These are phyloP conservation scores for Hydrotaea cyrtoneurina DNA, from an alignment of 2,888 invertebrate genomes.

Conservation along the genomic window DNA sequence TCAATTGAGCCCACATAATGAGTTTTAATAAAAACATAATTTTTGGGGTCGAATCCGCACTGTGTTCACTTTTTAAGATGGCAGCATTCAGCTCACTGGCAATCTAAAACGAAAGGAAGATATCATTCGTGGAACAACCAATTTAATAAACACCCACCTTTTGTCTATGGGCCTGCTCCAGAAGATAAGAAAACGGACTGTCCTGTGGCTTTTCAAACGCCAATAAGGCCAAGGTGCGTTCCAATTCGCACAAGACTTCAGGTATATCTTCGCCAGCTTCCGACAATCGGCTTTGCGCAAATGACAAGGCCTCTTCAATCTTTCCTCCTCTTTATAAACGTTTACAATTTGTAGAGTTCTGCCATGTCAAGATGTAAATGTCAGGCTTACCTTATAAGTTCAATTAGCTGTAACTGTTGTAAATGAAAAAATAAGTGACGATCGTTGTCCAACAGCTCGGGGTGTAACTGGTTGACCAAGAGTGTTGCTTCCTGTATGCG, in stretches of 20 bases:
- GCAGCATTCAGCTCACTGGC: conserved; percentile 98
- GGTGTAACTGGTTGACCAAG: conserved; percentile 95
- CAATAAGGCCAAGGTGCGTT: conserved; percentile 94
- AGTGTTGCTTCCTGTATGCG: conserved; percentile 95
- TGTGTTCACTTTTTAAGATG: conserved; percentile 96
- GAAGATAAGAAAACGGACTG: conserved; percentile 96
- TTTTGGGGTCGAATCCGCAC: conserved; percentile 94
- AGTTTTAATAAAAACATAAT: conserved; percentile 94
- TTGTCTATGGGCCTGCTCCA: conserved; percentile 96
- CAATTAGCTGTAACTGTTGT: conserved; percentile 83
- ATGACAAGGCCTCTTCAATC: conserved; percentile 91
- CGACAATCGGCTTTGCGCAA: conserved; percentile 92
- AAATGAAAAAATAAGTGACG: conserved; percentile 97
- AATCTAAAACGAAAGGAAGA: conserved; percentile 83
- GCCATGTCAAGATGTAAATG: background rate
- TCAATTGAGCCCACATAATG: conserved; percentile 97
- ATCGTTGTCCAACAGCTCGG: conserved; percentile 96
- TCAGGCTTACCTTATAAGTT: conserved; percentile 77
- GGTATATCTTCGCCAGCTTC: conserved; percentile 92
- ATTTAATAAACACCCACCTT: conserved; percentile 83
- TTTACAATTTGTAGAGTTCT: background rate
- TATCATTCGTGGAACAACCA: background rate
- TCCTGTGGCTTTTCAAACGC: conserved; percentile 98
- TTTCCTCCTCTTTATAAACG: conserved; percentile 83
- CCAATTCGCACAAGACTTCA: conserved; percentile 88